Evolutionary conservation across 92 coral and sea anemone genomes (phyloP).

Genomic region (Bergia puertoricense): DNA sequence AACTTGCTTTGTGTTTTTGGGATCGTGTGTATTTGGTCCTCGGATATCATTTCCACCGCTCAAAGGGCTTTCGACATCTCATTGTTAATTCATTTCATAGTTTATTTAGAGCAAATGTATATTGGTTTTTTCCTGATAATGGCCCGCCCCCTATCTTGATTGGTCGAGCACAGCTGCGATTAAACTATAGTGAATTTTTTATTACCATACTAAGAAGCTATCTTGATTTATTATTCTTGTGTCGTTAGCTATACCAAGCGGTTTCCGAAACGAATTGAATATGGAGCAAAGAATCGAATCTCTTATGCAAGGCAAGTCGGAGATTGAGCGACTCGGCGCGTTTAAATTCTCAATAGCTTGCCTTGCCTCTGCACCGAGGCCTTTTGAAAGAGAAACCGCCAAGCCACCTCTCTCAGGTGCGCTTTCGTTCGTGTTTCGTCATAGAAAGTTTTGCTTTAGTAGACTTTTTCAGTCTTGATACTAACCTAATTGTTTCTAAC

Average conservation of each 20-base stretch:
- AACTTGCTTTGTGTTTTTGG: neutral
- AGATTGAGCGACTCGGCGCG: slow-evolving; percentile 11
- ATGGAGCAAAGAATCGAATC: neutral
- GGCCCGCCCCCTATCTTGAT: slow-evolving; percentile 31
- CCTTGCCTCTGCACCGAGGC: neutral
- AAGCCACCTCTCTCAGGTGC: slow-evolving; percentile 10
- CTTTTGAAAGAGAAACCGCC: neutral
- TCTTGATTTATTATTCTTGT: too few relatives aligned
- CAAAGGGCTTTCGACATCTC: neutral
- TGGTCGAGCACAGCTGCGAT: slow-evolving; percentile 19
- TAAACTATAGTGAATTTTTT: neutral
- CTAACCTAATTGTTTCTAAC: neutral
- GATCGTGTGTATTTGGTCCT: neutral
- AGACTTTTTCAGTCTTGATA: neutral
- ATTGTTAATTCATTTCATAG: neutral
- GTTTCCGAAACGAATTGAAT: neutral
- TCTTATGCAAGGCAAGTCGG: slow-evolving; percentile 27
- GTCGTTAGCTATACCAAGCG: neutral
- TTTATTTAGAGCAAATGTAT: neutral
- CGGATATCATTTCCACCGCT: neutral
- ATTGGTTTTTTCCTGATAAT: neutral
- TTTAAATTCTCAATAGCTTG: slow-evolving; percentile 18
- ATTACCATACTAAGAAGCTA: neutral
- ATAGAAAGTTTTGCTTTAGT: neutral
- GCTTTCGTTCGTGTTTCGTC: neutral